Evolutionary conservation across 2,797 vertebrate genomes (phyloP), one percentile per base, ranked within the genome.

Genomic region (Siniperca obscura): DNA sequence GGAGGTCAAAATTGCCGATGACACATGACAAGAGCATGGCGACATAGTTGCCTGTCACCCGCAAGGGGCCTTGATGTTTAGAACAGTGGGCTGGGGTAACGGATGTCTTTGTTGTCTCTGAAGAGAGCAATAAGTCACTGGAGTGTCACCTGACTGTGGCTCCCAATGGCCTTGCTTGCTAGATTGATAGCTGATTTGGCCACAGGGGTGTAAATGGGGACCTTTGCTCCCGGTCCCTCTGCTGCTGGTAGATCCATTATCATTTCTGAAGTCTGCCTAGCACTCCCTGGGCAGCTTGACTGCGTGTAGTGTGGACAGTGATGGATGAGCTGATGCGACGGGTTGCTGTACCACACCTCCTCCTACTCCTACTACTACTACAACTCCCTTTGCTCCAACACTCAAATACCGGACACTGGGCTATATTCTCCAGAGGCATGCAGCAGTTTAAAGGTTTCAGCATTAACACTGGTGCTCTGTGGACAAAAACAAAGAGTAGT

Each of bases 121-220:
- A 89, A 74, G 74, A 71, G 80, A 83, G 85, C 87, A 71, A 88
- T 95, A 92, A 93, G 94, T 95, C 93, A 91, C 71, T 0, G 1
- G 11, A 12, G 80, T 89, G 91, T 92, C 94, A 93, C 90, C 91
- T 92, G 91, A 88, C 86, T 59, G 70, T 79, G 74, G 84, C 89
- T 90, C 86, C 90, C 78, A 17, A 79, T 87, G 92, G 92, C 93
- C 94, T 94, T 90, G 89, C 91, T 62, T 5, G 34, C 61, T 53
- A 87, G 94, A 96, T 95, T 95, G 94, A 96, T 95, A 82, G 94
- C 90, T 86, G 88, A 90, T 91, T 93, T 88, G 91, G 88, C 90
- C 88, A 64, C 81, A 70, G 75, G 86, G 89, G 87, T 92, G 83
- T 91, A 94, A 94, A 93, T 80, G 88, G 81, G 87, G 87, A 91